Conservation (phyloP, 1,140 invertebrate species). For the Nasonia giraulti region DNA sequence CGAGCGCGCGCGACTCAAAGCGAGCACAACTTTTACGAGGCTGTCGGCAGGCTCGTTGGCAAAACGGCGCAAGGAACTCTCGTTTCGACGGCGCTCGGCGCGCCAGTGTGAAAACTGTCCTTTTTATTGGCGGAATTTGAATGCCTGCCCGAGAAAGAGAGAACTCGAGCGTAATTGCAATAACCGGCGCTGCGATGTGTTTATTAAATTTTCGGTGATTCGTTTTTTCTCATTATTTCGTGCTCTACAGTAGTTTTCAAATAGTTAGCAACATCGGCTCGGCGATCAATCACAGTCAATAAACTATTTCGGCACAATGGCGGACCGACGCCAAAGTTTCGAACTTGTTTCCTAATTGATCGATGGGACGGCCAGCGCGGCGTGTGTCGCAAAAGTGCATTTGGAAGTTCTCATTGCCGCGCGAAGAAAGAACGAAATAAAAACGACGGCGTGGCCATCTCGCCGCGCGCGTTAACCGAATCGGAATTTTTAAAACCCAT, state of each 20-base stretch:
- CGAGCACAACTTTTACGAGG: constrained; percentile 15
- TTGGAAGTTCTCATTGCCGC: constrained; percentile 24
- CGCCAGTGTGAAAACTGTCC: background rate
- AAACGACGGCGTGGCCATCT: background rate
- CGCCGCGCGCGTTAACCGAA: background rate
- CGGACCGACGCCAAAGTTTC: background rate
- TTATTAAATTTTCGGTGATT: background rate
- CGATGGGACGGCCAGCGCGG: background rate
- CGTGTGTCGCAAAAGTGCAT: background rate
- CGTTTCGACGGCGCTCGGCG: background rate
- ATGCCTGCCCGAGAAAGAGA: background rate
- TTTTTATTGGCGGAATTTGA: background rate
- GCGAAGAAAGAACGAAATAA: background rate
- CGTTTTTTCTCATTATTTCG: no score
- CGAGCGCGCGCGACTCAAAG: background rate
- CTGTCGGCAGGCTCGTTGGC: background rate
- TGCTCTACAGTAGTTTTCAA: background rate
- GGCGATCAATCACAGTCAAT: constrained; percentile 23
- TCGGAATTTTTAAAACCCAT: background rate
- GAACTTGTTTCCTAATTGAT: constrained; percentile 32
- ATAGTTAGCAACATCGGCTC: background rate
- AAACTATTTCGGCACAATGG: background rate
- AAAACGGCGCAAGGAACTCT: background rate
- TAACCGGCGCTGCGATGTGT: background rate
- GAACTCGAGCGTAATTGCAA: background rate